Conservation (phyloP, 2,797 vertebrate species). For the Telmatherina bonti region DNA sequence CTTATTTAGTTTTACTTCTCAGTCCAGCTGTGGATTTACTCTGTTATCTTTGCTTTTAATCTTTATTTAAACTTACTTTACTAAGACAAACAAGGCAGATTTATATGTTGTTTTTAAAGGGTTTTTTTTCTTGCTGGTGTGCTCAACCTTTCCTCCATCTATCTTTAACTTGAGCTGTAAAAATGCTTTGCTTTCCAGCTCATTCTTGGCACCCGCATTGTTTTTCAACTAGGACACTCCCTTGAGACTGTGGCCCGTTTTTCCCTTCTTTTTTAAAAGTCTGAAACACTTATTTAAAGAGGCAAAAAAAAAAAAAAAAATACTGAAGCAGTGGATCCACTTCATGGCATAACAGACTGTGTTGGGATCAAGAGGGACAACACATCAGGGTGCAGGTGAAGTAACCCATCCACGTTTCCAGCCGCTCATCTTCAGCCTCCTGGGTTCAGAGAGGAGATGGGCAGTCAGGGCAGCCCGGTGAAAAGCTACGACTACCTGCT, state of each 20-base stretch:
- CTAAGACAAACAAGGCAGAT: neutral
- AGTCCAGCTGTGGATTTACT: neutral
- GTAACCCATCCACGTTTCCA: conserved; percentile 11
- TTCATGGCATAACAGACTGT: conserved; percentile 49
- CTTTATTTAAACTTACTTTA: conserved; percentile 16
- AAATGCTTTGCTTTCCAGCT: conserved; percentile 27
- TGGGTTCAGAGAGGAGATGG: conserved; percentile 81
- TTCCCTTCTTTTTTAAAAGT: neutral
- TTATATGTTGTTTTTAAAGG: neutral
- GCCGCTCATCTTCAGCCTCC: conserved; percentile 21
- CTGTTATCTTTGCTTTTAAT: conserved; percentile 10
- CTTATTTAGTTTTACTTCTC: neutral
- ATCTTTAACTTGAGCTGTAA: neutral
- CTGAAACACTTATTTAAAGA: neutral
- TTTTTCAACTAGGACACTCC: conserved; percentile 17
- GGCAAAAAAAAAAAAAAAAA: conserved; percentile 21
- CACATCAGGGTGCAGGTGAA: neutral
- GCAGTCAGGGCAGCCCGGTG: conserved; percentile 95
- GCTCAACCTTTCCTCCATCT: neutral
- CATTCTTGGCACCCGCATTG: conserved; percentile 15
- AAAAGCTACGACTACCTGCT: conserved; percentile 99
- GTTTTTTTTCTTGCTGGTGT: neutral
- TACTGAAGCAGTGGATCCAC: conserved; percentile 13
- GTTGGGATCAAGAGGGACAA: conserved; percentile 20
- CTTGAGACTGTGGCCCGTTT: conserved; percentile 19